Evolutionary conservation across 2,797 vertebrate species (phyloP).

Genomic region (Buphagus erythrorhynchus): DNA sequence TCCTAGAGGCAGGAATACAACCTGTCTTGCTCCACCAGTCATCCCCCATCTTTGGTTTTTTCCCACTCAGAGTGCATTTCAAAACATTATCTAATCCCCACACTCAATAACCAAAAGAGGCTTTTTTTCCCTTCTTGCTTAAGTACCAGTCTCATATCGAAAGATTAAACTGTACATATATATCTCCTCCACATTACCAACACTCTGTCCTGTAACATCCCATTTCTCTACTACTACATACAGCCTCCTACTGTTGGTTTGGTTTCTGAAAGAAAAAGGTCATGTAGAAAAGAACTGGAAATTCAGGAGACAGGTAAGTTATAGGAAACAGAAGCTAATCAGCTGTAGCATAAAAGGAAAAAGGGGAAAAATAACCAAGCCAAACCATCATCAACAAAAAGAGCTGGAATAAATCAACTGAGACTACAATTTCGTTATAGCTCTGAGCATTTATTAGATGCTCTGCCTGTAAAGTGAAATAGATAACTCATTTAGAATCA

Average conservation of each 20-base stretch:
- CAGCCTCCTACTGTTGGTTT: too few relatives aligned
- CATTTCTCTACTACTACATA: neutral
- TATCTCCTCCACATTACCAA: neutral
- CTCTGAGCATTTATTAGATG: neutral
- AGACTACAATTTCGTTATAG: neutral
- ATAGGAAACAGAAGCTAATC: neutral
- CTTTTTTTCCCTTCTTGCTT: neutral
- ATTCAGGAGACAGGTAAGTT: neutral
- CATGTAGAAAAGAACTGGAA: neutral
- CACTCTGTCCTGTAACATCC: neutral
- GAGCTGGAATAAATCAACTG: neutral
- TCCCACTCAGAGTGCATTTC: neutral
- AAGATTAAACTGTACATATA: neutral
- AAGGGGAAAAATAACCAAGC: rapidly evolving
- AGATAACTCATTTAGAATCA: neutral
- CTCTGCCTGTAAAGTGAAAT: neutral
- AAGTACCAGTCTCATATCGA: neutral
- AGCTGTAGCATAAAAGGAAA: neutral
- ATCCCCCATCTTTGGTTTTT: neutral
- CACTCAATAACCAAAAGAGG: neutral
- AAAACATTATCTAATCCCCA: neutral
- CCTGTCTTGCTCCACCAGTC: neutral
- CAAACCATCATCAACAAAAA: neutral
- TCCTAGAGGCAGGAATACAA: neutral
- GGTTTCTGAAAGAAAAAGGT: neutral